Evolutionary conservation across 64 coral and sea anemone species (phyloP), one percentile per base, ranked within the genome.

Genomic region (Stylophora pistillata): DNA sequence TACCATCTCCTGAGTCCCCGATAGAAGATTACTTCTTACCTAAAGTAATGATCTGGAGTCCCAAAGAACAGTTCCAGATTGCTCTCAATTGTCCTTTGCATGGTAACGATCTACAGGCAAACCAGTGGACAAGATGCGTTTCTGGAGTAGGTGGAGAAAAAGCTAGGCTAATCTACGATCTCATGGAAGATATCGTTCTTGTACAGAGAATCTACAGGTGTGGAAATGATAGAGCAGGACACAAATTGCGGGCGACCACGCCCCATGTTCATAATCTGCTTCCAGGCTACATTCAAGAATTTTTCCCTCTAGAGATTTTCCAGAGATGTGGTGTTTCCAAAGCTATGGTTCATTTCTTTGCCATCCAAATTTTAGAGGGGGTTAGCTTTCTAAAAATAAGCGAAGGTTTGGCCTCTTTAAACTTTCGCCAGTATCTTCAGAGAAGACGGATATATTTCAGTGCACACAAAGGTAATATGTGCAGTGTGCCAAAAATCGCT

Each of bases 301-400:
- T 26, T 64, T 91, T 86, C 78, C 92, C 87, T 0, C 63, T 82
- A 26, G 74, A 18, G 14, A 53, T 94, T 32, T 89, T 85, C 30
- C 68, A 86, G 23, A 31, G 71, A 74, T 87, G 64, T 9, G 54
- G 86, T 26, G 81, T 77, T 69, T 87, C 93, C 16, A 87, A 90
- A 69, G 60, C 65, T 12, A n/a, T 91, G 31, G 53, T 87, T 54
- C 53, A 95, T 41, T 95, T 65, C 17, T 86, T 91, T 32, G 88
- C 81, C 41, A 91, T 85, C 9, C 73, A 95, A 28, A 55, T 95
- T 15, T 23, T 81, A 52, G 55, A 76, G 60, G 93, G 93, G 0
- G 82, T 87, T 4, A 95, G 65, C 56, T 91, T 95, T 55, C 23
- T 91, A 27, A 66, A 95, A 73, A 90, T 95, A 57, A 78, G 74